A percentile compares a stretch with the other conserved stretches of the same genome.
Evolutionary conservation across 1,140 invertebrate species (phyloP).

Genomic region (Rhyacophila brunnea): DNA sequence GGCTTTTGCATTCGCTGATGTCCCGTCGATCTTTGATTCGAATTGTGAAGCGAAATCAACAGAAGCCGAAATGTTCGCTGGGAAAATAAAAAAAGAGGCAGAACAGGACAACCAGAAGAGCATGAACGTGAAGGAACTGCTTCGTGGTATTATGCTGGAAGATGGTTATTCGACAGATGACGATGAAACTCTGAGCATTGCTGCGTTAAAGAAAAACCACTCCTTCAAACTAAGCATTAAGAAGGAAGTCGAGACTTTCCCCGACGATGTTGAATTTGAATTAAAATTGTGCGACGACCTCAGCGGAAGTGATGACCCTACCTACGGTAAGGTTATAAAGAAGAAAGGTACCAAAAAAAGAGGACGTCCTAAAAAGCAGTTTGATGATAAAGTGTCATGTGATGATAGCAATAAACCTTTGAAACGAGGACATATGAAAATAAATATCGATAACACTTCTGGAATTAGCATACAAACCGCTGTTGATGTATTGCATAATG

Average conservation of each 20-base stretch:
- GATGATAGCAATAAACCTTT: no score
- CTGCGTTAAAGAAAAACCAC: conserved; percentile 20
- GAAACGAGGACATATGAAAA: no score
- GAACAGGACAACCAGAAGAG: not conserved
- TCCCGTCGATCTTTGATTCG: no score
- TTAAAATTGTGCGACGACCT: conserved; percentile 1
- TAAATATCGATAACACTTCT: not conserved
- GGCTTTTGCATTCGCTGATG: no score
- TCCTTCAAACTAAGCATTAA: not conserved
- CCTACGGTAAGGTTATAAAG: not conserved
- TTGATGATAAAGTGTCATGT: not conserved
- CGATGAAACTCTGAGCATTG: conserved; percentile 21
- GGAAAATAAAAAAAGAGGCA: no score
- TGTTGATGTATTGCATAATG: not conserved
- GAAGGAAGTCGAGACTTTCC: not conserved
- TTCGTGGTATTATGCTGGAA: conserved; percentile 15
- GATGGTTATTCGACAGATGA: conserved; percentile 10
- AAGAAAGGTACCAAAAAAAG: conserved; percentile 2
- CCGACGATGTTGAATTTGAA: not conserved
- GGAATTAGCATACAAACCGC: no score
- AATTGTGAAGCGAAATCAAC: no score
- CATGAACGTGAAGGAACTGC: conserved; percentile 23
- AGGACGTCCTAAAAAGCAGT: conserved; percentile 9
- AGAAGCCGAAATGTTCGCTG: no score
- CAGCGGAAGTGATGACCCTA: not conserved